Base-by-base conservation (phyloP, 2,888 invertebrate genomes). In the Euproctis similis region DNA sequence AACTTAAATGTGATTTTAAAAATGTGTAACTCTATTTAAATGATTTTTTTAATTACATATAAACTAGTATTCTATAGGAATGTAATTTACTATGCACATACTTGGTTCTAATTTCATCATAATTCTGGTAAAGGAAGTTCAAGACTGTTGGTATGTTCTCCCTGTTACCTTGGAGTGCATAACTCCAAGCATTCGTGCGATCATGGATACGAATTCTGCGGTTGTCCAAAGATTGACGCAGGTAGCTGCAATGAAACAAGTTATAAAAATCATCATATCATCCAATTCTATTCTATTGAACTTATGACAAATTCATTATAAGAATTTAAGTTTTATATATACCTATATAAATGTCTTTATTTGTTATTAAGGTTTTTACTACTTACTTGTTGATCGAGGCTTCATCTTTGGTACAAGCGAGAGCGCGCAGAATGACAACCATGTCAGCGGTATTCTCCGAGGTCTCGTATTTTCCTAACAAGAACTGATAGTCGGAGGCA, bases 401-500 rank as follows among this genome's bases (percentile, higher is more conserved):
- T 8, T 39, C 39, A 12, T 73, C 53, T 12, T 18, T 75, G 2
- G 81, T 78, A 56, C 84, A 84, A 1, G 59, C 76, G 0, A 84
- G 66, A 6, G 80, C 48, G 0, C 88, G 86, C 8, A 92, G 71
- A 1, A 88, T 87, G 25, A 74, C 71, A 1, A 90, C 76, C 57
- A 92, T 87, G 8, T 86, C 84, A 1, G 77, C 75, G 24, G 89
- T 86, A 45, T 91, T 91, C 6, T 87, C 65, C 0, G 88, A 87
- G 0, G 84, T 58, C 29, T 86, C 85, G 26, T 89, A 91, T 31
- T 73, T 68, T 0, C 73, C 25, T 73, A 85, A 88, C 13, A 89
- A 74, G 68, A 88, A 89, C 8, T 87, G 43, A 87, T 90, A 92
- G 48, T 91, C 91, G 0, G 63, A 52, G 1, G 60, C 55, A 4